A percentile compares a stretch with the other conserved stretches of the same genome.
Conservation (phyloP, 2,797 vertebrate genomes). For the Sebastes matsubarae region DNA sequence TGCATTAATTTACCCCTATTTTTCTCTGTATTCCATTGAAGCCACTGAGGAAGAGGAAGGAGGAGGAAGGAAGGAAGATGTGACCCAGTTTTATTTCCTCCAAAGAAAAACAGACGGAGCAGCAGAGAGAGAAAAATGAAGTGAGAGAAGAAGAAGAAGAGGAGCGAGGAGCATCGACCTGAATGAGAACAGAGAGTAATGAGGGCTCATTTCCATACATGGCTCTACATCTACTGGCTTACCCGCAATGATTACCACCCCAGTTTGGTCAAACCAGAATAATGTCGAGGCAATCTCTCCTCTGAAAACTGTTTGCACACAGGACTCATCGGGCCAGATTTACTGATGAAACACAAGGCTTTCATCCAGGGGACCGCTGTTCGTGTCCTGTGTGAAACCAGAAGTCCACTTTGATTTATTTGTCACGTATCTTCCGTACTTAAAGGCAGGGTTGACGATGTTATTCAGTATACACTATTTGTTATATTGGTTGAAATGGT, state of each 20-base stretch:
- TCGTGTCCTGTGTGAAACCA: no score
- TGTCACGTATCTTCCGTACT: no score
- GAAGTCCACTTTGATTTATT: no score
- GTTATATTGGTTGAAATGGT: no score
- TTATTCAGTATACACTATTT: no score
- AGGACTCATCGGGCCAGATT: neutral
- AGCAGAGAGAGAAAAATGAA: constrained; percentile 55
- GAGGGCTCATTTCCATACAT: constrained; percentile 67
- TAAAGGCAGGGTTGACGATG: no score
- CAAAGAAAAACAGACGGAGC: constrained; percentile 65
- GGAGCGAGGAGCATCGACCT: constrained; percentile 36
- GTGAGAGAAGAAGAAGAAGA: constrained; percentile 34
- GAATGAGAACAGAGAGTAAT: constrained; percentile 65
- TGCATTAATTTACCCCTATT: constrained; percentile 27
- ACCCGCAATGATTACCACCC: constrained; percentile 23
- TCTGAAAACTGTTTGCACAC: neutral
- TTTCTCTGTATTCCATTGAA: constrained; percentile 58
- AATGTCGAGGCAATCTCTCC: constrained; percentile 7
- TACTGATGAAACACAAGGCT: neutral
- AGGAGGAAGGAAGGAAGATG: constrained; percentile 51
- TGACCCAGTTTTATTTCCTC: constrained; percentile 76
- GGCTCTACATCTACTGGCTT: constrained; percentile 42
- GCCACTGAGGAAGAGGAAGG: constrained; percentile 37
- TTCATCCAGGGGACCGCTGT: no score
- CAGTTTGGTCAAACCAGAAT: constrained; percentile 22